Evolutionary conservation across 2,888 invertebrate genomes (phyloP).

Genomic region (Heliconius ismenius): DNA sequence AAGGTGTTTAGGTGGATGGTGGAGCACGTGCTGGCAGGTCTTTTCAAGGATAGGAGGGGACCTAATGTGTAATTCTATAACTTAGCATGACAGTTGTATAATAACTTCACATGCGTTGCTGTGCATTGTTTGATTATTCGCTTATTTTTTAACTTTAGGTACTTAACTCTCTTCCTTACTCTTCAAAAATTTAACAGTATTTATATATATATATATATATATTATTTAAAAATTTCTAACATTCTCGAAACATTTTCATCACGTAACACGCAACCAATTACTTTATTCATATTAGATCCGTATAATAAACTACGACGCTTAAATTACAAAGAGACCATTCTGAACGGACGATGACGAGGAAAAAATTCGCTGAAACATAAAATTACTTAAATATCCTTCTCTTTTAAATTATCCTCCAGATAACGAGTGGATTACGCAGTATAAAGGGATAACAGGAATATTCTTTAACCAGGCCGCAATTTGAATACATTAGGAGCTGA

Average conservation of each 20-base stretch:
- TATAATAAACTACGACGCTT: slow-evolving; percentile 2
- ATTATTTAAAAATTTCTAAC: too few relatives aligned
- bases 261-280: slow-evolving; percentile 3
- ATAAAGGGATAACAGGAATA: slow-evolving; percentile 56
- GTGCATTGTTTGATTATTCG: too few relatives aligned
- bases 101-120: not conserved
- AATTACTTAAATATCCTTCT: slow-evolving; percentile 31
- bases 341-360: slow-evolving; percentile 10
- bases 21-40: not conserved
- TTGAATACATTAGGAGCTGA: slow-evolving; percentile 63
- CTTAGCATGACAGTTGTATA: not conserved
- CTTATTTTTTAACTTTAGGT: too few relatives aligned
- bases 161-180: too few relatives aligned
- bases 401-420: slow-evolving; percentile 56
- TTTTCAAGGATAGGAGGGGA: not conserved
- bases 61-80: not conserved
- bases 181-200: too few relatives aligned
- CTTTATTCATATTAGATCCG: slow-evolving; percentile 1
- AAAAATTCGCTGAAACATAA: slow-evolving; percentile 21
- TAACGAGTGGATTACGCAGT: slow-evolving; percentile 60
- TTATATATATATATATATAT: too few relatives aligned
- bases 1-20: not conserved
- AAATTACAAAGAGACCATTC: slow-evolving; percentile 6
- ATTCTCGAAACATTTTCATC: not conserved
- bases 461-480: slow-evolving; percentile 55